Evolutionary conservation across 2,113 vertebrate genomes (phyloP).

Genomic region (Lethenteron camtschaticum): DNA sequence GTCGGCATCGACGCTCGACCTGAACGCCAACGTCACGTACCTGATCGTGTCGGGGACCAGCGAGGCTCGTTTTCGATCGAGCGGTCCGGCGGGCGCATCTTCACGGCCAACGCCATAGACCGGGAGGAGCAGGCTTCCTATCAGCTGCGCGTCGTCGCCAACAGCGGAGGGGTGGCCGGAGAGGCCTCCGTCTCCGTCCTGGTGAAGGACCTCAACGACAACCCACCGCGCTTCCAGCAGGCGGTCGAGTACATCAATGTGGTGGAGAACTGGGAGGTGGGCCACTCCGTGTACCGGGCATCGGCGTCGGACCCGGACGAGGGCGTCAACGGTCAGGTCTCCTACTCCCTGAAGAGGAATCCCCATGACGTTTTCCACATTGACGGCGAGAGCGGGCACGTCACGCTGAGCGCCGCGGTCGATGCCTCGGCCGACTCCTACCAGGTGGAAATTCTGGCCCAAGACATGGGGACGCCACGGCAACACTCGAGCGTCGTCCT

Average conservation of each 20-base stretch:
- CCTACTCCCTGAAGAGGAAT: conserved; percentile 68
- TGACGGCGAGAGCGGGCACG: conserved; percentile 43
- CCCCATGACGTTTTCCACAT: conserved; percentile 57
- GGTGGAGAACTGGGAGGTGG: conserved; percentile 79
- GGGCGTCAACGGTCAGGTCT: conserved; percentile 52
- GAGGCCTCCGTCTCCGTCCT: conserved; percentile 69
- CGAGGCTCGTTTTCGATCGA: conserved; percentile 51
- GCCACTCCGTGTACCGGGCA: conserved; percentile 74
- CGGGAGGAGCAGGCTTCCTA: conserved; percentile 75
- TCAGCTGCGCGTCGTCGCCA: conserved; percentile 67
- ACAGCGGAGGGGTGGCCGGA: conserved; percentile 58
- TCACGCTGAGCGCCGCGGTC: conserved; percentile 46
- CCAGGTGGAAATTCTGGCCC: conserved; percentile 58
- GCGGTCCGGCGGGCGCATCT: conserved; percentile 42
- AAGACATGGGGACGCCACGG: conserved; percentile 61
- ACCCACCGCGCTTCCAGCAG: conserved; percentile 60
- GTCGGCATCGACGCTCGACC: conserved; percentile 57
- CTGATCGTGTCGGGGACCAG: conserved; percentile 70
- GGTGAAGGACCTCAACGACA: conserved; percentile 85
- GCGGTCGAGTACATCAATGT: conserved; percentile 57
- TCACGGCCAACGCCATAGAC: conserved; percentile 50
- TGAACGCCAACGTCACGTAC: conserved; percentile 80
- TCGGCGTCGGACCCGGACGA: conserved; percentile 69
- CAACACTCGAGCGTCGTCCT: conserved; percentile 49
- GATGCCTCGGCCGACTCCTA: conserved; percentile 63